Evolutionary conservation across 2,888 invertebrate genomes (phyloP).

Genomic region (Homarus gammarus): DNA sequence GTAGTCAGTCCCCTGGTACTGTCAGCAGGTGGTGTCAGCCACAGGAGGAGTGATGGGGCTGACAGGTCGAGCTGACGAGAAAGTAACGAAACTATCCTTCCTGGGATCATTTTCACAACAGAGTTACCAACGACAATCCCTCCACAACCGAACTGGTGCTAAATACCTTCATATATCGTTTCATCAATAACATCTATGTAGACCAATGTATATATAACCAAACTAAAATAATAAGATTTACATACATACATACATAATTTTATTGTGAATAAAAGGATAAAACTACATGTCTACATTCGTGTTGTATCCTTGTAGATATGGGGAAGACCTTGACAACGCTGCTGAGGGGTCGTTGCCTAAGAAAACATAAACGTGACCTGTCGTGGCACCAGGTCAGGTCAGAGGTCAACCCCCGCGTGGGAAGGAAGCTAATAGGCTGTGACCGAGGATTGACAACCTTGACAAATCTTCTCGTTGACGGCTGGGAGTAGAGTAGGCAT

Average conservation of each 20-base stretch:
- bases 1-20: too few species aligned
- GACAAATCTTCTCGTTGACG: slow-evolving; percentile 44
- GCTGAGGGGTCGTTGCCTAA: slow-evolving; percentile 46
- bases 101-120: background rate
- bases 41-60: background rate
- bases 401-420: slow-evolving; percentile 51
- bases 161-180: too few species aligned
- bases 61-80: slow-evolving; percentile 6
- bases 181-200: too few species aligned
- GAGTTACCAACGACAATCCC: background rate
- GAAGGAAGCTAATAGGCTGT: slow-evolving; percentile 61
- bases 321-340: slow-evolving; percentile 15
- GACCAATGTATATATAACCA: too few species aligned
- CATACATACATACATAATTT: too few species aligned
- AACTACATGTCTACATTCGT: too few species aligned
- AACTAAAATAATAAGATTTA: too few species aligned
- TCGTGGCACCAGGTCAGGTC: slow-evolving; percentile 56
- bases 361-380: slow-evolving; percentile 63
- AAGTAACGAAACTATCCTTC: slow-evolving; percentile 15
- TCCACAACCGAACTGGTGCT: too few species aligned
- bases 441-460: slow-evolving; percentile 40
- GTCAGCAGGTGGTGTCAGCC: too few species aligned
- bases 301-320: too few species aligned
- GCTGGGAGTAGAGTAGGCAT: background rate
- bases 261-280: too few species aligned